Percentiles rank a stretch among this genome's conserved stretches.
These are phyloP conservation scores for Dicrostonyx torquatus DNA, from an alignment of 2,797 vertebrate genomes.

Conservation along the genomic window DNA sequence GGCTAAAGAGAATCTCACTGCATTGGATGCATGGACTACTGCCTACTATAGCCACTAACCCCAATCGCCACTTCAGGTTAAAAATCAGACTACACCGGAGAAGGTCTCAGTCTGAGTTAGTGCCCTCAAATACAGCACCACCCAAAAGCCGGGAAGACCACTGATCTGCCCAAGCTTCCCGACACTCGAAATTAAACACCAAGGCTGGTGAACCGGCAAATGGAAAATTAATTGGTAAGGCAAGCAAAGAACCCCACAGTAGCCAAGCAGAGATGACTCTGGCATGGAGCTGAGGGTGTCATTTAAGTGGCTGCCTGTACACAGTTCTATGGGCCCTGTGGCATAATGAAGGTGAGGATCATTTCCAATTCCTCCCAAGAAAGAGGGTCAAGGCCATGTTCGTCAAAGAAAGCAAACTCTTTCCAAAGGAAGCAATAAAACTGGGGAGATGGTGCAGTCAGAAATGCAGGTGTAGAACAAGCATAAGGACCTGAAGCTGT, in stretches of 20 bases:
- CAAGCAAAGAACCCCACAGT: not conserved
- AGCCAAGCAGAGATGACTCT: not conserved
- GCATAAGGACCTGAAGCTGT: not conserved
- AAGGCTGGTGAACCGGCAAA: not conserved
- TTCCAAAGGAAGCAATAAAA: not conserved
- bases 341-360: not conserved
- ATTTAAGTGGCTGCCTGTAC: rapidly evolving
- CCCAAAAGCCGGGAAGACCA: not conserved
- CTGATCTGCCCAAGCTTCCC: not conserved
- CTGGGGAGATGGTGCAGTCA: not conserved
- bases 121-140: not conserved
- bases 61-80: not conserved
- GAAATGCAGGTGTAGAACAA: rapidly evolving
- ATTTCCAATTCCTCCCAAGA: not conserved
- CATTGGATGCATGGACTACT: not conserved
- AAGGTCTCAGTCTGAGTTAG: not conserved
- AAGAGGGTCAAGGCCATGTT: not conserved
- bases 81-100: not conserved
- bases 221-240: not conserved
- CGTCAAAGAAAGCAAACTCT: not conserved
- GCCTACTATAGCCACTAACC: not conserved
- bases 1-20: not conserved
- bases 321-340: not conserved
- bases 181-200: not conserved
- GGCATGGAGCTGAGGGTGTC: not conserved